Conservation (phyloP, 2,888 invertebrate genomes). For the Sinotaia quadrata region DNA sequence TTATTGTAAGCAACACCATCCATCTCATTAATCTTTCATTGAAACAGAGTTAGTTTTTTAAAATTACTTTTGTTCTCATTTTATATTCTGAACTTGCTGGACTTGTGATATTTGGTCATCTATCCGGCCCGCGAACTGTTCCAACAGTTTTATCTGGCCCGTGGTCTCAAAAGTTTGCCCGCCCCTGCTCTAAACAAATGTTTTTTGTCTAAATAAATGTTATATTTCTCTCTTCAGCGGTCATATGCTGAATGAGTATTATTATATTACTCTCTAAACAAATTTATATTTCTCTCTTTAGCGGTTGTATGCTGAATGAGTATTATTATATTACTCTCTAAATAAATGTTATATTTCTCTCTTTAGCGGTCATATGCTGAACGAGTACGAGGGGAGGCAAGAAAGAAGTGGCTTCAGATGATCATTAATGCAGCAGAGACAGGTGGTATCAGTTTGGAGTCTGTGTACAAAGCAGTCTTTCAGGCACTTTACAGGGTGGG, state of each 20-base stretch:
- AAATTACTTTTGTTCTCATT: no score
- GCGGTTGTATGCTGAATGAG: neutral
- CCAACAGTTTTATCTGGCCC: no score
- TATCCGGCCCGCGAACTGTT: no score
- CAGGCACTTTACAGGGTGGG: constrained; percentile 69
- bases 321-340: neutral
- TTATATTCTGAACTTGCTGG: no score
- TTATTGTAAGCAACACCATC: no score
- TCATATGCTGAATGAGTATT: neutral
- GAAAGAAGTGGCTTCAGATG: constrained; percentile 71
- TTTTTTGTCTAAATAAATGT: neutral
- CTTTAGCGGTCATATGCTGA: constrained; percentile 67
- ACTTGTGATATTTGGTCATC: no score
- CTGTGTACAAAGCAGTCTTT: constrained; percentile 69
- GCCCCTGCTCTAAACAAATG: constrained; percentile 35
- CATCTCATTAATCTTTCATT: no score
- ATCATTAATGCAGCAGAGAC: constrained; percentile 68
- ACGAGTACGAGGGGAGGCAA: constrained; percentile 68
- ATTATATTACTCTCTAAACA: neutral
- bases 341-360: neutral
- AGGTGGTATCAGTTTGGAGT: constrained; percentile 68
- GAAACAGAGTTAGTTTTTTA: no score
- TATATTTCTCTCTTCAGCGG: neutral
- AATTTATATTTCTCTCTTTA: neutral
- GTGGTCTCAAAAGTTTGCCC: no score